A percentile compares a stretch with the other conserved stretches of the same genome.
Conservation (phyloP, 1,140 invertebrate species). For the Acyrthosiphon pisum region DNA sequence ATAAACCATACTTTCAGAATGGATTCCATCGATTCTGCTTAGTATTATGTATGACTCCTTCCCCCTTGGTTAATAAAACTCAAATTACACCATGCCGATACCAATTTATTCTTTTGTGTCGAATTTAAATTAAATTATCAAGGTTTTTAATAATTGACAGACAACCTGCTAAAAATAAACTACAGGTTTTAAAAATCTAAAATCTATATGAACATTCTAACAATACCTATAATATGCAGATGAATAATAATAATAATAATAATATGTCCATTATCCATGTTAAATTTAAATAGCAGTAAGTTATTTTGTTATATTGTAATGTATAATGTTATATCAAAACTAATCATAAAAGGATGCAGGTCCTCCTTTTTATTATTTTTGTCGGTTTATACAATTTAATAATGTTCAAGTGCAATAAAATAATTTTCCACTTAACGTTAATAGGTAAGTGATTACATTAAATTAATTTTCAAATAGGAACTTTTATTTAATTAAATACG, state of each 20-base stretch:
- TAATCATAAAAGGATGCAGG: neutral
- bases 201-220: neutral
- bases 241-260: neutral
- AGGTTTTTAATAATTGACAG: neutral
- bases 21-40: too few relatives aligned
- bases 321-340: neutral
- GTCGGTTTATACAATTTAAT: constrained; percentile 26
- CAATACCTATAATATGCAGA: neutral
- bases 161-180: neutral
- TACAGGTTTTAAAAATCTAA: neutral
- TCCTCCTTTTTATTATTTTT: constrained; percentile 32
- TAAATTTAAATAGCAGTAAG: neutral
- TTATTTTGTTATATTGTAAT: neutral
- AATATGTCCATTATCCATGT: neutral
- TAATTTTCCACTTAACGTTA: constrained; percentile 42
- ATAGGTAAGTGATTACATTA: constrained; percentile 20
- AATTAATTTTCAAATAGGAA: constrained; percentile 25
- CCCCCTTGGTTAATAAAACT: neutral
- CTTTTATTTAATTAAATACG: neutral
- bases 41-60: neutral
- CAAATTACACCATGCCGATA: neutral
- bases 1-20: too few relatives aligned
- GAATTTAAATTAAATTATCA: neutral
- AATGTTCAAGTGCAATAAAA: constrained; percentile 28
- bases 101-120: neutral